A percentile compares a stretch with the other conserved stretches of the same genome.
Evolutionary conservation across 1,140 invertebrate species (phyloP).

Genomic region (Nomia melanderi): DNA sequence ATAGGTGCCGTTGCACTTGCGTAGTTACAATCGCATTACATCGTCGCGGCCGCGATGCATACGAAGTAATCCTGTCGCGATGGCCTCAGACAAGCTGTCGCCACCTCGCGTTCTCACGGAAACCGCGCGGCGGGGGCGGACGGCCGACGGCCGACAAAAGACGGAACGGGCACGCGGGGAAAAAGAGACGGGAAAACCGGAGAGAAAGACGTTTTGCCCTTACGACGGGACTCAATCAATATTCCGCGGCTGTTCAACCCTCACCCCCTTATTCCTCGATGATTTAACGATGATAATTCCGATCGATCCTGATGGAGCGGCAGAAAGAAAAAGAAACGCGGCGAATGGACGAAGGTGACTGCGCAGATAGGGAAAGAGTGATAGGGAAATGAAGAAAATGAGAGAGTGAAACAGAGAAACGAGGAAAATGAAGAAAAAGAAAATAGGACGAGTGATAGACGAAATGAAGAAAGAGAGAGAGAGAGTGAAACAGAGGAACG

Average conservation of each 20-base stretch:
- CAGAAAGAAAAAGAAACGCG: too few relatives aligned
- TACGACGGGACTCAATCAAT: conserved; percentile 7
- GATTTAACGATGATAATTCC: conserved; percentile 4
- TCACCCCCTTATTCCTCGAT: neutral
- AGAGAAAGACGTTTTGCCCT: conserved; percentile 10
- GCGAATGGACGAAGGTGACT: too few relatives aligned
- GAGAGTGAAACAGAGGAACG: too few relatives aligned
- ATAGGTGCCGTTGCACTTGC: conserved; percentile 54
- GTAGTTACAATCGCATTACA: conserved; percentile 59
- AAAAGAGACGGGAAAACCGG: conserved; percentile 1
- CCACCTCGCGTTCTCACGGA: conserved; percentile 36
- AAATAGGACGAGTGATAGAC: too few relatives aligned
- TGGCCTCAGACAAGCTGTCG: conserved; percentile 60
- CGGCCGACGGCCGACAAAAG: neutral
- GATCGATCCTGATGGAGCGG: too few relatives aligned
- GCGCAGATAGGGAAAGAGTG: too few relatives aligned
- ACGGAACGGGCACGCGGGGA: neutral
- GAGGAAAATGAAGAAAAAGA: too few relatives aligned
- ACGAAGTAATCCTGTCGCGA: conserved; percentile 66
- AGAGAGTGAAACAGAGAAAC: too few relatives aligned
- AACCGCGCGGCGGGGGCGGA: conserved; percentile 10
- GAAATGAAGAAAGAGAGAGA: too few relatives aligned
- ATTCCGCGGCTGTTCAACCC: neutral
- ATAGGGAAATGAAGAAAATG: too few relatives aligned
- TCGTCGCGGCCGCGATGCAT: conserved; percentile 62